These are phyloP conservation scores for Eristalis arbustorum DNA, from an alignment of 2,888 invertebrate species.

Conservation along the genomic window DNA sequence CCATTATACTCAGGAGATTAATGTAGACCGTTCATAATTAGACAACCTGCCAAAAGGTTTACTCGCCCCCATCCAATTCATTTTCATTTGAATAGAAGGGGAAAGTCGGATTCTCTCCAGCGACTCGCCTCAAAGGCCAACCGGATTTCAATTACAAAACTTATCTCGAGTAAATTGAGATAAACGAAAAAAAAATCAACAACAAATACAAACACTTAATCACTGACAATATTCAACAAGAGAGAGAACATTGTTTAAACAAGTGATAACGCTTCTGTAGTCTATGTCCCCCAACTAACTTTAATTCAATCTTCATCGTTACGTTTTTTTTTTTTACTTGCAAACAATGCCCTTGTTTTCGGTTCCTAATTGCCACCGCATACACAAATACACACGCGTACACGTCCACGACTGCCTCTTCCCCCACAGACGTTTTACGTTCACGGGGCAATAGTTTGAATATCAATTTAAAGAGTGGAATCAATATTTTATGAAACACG, in stretches of 20 bases:
- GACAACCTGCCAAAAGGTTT: slow-evolving; percentile 7
- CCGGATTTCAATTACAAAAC: slow-evolving; percentile 39
- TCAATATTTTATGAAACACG: slow-evolving; percentile 2
- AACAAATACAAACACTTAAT: slow-evolving; percentile 32
- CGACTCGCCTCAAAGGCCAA: neutral
- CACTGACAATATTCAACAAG: slow-evolving; percentile 7
- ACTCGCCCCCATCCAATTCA: neutral
- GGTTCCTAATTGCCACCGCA: neutral
- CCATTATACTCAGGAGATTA: neutral
- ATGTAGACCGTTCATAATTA: slow-evolving; percentile 33
- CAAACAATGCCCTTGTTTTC: slow-evolving; percentile 20
- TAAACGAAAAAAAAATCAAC: slow-evolving; percentile 7
- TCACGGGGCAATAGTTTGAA: slow-evolving; percentile 9
- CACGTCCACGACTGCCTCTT: neutral
- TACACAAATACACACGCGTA: neutral
- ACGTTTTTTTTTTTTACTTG: neutral
- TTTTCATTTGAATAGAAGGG: slow-evolving; percentile 1
- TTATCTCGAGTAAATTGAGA: slow-evolving; percentile 25
- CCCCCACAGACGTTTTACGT: neutral
- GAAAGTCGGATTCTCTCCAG: neutral
- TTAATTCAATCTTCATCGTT: slow-evolving; percentile 3
- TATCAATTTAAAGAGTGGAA: slow-evolving; percentile 15
- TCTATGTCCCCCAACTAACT: slow-evolving; percentile 2
- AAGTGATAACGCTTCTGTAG: slow-evolving; percentile 37
- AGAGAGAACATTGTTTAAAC: slow-evolving; percentile 11